A percentile compares a stretch with the other conserved stretches of the same genome.
Evolutionary conservation across 1,140 invertebrate species (phyloP).

Genomic region (Cherax quadricarinatus): DNA sequence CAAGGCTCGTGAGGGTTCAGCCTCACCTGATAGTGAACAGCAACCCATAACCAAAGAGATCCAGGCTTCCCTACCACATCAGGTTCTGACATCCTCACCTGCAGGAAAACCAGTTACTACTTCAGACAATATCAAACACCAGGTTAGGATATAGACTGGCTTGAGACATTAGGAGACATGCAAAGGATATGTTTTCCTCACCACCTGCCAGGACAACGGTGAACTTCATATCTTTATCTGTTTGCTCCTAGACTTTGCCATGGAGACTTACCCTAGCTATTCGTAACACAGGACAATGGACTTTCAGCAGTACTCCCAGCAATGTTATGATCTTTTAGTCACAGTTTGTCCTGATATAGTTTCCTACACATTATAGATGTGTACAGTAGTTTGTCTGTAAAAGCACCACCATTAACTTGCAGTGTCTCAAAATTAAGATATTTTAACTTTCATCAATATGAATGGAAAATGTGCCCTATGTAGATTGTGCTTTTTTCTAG

Average conservation of each 20-base stretch:
- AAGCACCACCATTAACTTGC: neutral
- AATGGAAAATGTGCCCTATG: neutral
- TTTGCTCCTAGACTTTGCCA: neutral
- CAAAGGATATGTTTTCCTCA: neutral
- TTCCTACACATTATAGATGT: neutral
- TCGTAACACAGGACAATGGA: neutral
- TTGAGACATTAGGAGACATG: neutral
- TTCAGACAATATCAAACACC: slow-evolving; percentile 11
- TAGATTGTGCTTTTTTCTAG: neutral
- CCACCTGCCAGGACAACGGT: neutral
- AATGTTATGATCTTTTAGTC: neutral
- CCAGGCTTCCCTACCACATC: slow-evolving; percentile 55
- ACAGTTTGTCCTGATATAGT: neutral
- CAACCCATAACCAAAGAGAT: slow-evolving; percentile 49
- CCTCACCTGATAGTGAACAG: neutral
- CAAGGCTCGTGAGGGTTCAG: slow-evolving; percentile 13
- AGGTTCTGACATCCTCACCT: slow-evolving; percentile 64
- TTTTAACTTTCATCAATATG: neutral
- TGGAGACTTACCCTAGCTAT: neutral
- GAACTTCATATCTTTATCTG: neutral
- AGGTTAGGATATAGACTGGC: slow-evolving; percentile 43
- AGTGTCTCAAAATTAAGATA: neutral
- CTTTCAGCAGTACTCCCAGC: neutral
- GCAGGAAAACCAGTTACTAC: slow-evolving; percentile 15
- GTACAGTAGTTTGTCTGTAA: neutral